Conservation (phyloP, 2,797 vertebrate species). For the Tragopan temminckii region DNA sequence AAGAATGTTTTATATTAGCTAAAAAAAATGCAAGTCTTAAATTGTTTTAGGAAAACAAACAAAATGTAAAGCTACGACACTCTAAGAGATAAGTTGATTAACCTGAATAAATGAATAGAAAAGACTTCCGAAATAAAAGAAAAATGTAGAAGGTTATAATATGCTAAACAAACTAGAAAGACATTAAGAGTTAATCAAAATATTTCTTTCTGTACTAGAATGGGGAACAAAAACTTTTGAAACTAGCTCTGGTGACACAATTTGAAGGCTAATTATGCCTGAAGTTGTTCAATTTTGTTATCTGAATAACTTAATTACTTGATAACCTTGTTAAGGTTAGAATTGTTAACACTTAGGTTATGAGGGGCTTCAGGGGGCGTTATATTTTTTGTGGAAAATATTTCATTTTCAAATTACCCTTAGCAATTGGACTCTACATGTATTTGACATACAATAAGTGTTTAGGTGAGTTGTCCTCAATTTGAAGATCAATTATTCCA, state of each 20-base stretch:
- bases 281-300: neutral
- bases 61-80: neutral
- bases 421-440: neutral
- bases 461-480: neutral
- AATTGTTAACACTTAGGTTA: neutral
- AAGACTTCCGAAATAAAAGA: neutral
- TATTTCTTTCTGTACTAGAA: neutral
- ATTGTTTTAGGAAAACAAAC: conserved; percentile 9
- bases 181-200: neutral
- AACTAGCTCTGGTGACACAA: neutral
- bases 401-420: neutral
- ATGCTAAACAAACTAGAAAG: neutral
- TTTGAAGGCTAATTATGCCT: neutral
- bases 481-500: neutral
- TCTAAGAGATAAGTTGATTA: conserved; percentile 5
- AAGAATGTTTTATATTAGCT: conserved; percentile 35
- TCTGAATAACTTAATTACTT: neutral
- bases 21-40: conserved; percentile 23
- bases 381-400: neutral
- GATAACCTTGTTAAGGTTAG: neutral
- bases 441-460: neutral
- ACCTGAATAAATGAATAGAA: neutral
- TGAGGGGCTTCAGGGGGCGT: neutral
- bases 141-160: neutral
- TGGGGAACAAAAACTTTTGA: neutral